Base-by-base conservation (phyloP, 2,113 vertebrate species). In the Willisornis vidua region DNA sequence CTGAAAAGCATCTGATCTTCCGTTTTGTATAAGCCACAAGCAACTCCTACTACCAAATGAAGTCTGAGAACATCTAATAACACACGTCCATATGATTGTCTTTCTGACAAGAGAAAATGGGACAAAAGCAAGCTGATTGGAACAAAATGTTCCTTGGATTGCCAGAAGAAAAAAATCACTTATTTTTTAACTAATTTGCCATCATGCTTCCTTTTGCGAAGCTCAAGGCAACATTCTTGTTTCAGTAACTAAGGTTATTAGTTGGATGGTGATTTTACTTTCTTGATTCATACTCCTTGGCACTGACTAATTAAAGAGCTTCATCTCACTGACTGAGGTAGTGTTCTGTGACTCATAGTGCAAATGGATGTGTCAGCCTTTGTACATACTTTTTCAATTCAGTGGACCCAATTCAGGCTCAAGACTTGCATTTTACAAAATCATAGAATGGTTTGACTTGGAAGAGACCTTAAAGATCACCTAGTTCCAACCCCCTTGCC, bases 141-240 rank as follows among this genome's bases (percentile, higher is more conserved):
- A 96, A 92, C 85, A 91, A 65, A 96, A 78, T 96, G 90, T 95
- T 95, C 91, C 84, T 73, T 76, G 73, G 61, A 79, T 45, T 66
- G 23, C 52, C 45, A 68, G 35, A n/a, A 58, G 37, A 63, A 80
- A 66, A 78, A 45, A 43, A 41, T 41, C 19, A 19, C 33, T 77
- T 73, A 10, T 26, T 62, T 87, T 92, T 62, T 91, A 25, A 62
- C 62, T 89, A 54, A 68, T 46, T 90, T 77, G 51, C 46, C 33
- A 67, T 54, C 28, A 55, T 43, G 13, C 25, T 57, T 14, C 15
- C 62, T 61, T 86, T 72, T 82, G 52, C 66, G 68, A 66, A 63
- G 18, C 51, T 87, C 55, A 49, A 33, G 58, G 26, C 39, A 61
- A 73, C 5, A 9, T 88, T 81, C 37, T 61, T 45, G 35, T 52